Evolutionary conservation across 2,888 invertebrate genomes (phyloP), one percentile per base, ranked within the genome.

Genomic region (Tanaodytes sp.): DNA sequence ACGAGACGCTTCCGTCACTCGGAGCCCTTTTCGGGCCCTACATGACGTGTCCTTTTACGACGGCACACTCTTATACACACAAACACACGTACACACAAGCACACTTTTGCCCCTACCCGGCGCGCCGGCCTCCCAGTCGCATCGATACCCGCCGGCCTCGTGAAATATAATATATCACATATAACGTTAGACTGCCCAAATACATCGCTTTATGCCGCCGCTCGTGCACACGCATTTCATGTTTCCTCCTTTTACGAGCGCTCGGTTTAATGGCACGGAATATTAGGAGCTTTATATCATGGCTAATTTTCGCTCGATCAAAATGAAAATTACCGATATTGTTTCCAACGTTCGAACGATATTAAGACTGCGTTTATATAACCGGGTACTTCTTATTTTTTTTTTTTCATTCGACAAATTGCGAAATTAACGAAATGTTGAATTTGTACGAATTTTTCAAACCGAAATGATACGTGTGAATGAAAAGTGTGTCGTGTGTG

Each of bases 31-130:
- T 40, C 46, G 42, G 58, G 65, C 45, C 52, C 48, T 42, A 52
- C 55, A 68, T 68, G 68, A 68, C 68, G 62, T 68, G 68, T 68
- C 55, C 61, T 57, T 62, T 62, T 57, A 62, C 67, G 67, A 68
- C 49, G 48, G 39, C 45, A 54, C 46, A 49, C 61, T 45, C 49
- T 19, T 43, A n/a, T n/a, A n/a, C n/a, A 23, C 23, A 5, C 23
- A 23, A 23, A n/a, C n/a, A n/a, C n/a, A n/a, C n/a, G n/a, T n/a
- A n/a, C n/a, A n/a, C n/a, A n/a, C n/a, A n/a, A n/a, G n/a, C n/a
- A n/a, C n/a, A n/a, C n/a, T n/a, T n/a, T n/a, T n/a, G n/a, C 43
- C 52, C 43, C 55, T 33, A 52, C 42, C 43, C 23, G 8, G 23
- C 8, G 23, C 14, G 23, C 30, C 16, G 15, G 39, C 33, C 46